Evolutionary conservation across 2,113 vertebrate species (phyloP).

Genomic region (Gobius niger): DNA sequence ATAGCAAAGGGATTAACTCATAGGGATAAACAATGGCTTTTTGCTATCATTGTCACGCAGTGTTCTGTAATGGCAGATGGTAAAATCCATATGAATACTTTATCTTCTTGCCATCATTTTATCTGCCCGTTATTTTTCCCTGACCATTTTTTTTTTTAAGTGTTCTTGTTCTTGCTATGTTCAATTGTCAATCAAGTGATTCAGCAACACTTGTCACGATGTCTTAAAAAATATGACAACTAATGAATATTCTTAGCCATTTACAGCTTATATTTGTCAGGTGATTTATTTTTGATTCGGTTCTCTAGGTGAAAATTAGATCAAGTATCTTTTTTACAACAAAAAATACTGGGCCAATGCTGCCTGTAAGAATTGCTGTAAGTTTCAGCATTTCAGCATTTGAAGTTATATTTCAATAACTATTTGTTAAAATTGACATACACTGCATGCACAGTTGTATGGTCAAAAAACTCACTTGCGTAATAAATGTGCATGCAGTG

Average conservation of each 20-base stretch:
- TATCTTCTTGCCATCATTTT: conserved; percentile 17
- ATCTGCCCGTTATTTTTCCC: conserved; percentile 21
- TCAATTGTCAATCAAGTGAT: conserved; percentile 9
- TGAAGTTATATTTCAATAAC: too few relatives aligned
- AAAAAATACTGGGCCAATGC: not conserved
- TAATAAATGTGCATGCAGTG: too few relatives aligned
- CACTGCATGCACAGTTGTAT: too few relatives aligned
- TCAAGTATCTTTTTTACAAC: not conserved
- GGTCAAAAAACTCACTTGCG: too few relatives aligned
- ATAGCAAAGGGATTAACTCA: conserved; percentile 29
- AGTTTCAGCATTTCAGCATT: too few relatives aligned
- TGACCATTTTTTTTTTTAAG: conserved; percentile 17
- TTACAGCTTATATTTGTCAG: not conserved
- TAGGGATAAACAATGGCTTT: conserved; percentile 20
- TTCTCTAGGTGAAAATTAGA: too few relatives aligned
- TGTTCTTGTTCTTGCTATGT: conserved; percentile 11
- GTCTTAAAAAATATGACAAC: not conserved
- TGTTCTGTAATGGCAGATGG: conserved; percentile 40
- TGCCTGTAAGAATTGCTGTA: not conserved
- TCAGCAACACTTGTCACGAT: not conserved
- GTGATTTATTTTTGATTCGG: not conserved
- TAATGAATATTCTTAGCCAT: not conserved
- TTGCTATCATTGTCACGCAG: conserved; percentile 19
- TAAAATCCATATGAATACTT: conserved; percentile 36
- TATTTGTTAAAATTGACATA: too few relatives aligned